Evolutionary conservation across 2,888 invertebrate genomes (phyloP).

Genomic region (Tetrapedia diversipes): DNA sequence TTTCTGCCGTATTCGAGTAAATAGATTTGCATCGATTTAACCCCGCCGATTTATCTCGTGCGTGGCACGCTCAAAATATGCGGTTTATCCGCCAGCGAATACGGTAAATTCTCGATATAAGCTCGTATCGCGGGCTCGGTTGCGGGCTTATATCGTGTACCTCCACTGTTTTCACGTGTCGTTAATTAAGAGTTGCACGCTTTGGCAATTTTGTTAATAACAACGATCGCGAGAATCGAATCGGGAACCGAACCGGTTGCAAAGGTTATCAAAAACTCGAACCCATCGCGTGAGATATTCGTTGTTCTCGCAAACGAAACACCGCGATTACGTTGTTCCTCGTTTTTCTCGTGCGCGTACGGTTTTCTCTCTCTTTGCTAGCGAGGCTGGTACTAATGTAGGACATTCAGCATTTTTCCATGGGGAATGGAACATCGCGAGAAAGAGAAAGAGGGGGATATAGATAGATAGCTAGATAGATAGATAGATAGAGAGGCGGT

Average conservation of each 20-base stretch:
- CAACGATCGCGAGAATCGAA: no score
- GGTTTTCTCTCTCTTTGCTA: conserved; percentile 22
- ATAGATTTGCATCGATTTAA: conserved; percentile 51
- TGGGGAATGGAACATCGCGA: conserved; percentile 24
- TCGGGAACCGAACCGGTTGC: no score
- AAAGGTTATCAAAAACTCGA: no score
- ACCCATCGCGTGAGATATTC: not conserved
- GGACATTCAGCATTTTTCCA: conserved; percentile 37
- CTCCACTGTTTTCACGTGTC: no score
- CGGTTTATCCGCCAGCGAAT: conserved; percentile 31
- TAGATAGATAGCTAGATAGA: conserved; percentile 6
- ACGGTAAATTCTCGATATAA: no score
- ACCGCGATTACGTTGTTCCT: conserved; percentile 45
- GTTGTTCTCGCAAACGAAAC: no score
- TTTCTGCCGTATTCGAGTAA: conserved; percentile 33
- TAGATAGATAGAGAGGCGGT: not conserved
- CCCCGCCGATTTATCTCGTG: conserved; percentile 38
- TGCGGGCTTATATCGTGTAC: no score
- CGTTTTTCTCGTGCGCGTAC: conserved; percentile 38
- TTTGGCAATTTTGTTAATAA: no score
- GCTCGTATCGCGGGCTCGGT: no score
- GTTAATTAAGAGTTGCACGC: no score
- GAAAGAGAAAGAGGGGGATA: conserved; percentile 6
- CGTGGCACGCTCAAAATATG: conserved; percentile 15
- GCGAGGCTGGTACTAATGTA: conserved; percentile 9